Conservation (phyloP, 2,888 invertebrate species). For the Hydrotaea diabolus region DNA sequence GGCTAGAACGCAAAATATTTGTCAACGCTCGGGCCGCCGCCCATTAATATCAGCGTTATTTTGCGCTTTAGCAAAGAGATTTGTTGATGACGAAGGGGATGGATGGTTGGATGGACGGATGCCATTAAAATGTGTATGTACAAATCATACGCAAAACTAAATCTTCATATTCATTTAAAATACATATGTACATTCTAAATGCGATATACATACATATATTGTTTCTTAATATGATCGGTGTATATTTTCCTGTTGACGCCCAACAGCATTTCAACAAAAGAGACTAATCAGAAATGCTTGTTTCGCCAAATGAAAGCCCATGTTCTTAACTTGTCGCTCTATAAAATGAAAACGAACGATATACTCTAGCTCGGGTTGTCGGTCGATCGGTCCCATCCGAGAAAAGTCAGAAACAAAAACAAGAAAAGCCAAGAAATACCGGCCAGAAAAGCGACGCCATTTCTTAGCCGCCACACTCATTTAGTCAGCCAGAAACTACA, state of each 20-base stretch:
- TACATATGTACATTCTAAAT: not conserved
- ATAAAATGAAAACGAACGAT: not conserved
- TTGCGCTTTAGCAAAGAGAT: not conserved
- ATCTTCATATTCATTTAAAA: not conserved
- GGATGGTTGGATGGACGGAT: not conserved
- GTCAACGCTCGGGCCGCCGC: not conserved
- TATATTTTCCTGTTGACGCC: constrained; percentile 17
- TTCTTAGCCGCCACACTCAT: constrained; percentile 12
- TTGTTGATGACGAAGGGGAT: not conserved
- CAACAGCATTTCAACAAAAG: constrained; percentile 37
- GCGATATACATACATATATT: not conserved
- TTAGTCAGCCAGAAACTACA: not conserved
- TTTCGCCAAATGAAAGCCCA: not conserved
- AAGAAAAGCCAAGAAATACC: constrained; percentile 27
- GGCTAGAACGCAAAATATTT: constrained; percentile 11
- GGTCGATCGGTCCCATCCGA: not conserved
- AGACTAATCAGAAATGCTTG: constrained; percentile 24
- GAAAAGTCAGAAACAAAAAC: not conserved
- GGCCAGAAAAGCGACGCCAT: constrained; percentile 58
- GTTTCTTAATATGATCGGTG: too few relatives aligned
- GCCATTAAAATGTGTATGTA: constrained; percentile 2
- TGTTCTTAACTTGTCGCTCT: constrained; percentile 44
- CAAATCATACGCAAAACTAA: constrained; percentile 2
- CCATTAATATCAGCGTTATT: constrained; percentile 8
- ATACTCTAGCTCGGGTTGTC: not conserved